These are phyloP conservation scores for Cardinalis cardinalis DNA, from an alignment of 2,113 vertebrate genomes.

Conservation along the genomic window DNA sequence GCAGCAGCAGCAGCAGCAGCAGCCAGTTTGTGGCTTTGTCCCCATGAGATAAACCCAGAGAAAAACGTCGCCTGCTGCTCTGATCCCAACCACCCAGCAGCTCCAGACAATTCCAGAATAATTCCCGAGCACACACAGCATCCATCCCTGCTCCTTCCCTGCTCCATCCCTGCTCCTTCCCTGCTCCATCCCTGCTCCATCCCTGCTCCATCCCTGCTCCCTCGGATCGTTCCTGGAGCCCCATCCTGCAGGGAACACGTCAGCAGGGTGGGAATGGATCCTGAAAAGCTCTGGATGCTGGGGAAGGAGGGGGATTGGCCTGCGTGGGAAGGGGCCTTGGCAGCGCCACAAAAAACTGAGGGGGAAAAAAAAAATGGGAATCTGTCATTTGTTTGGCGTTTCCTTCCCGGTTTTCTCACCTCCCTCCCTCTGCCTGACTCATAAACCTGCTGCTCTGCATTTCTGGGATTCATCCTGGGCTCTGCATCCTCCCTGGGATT, in stretches of 20 bases:
- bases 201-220: background rate
- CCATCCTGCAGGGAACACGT: background rate
- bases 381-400: background rate
- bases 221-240: background rate
- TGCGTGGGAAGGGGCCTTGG: background rate
- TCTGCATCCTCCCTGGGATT: background rate
- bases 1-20: background rate
- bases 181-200: rapidly evolving
- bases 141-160: rapidly evolving
- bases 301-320: background rate
- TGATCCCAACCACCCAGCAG: background rate
- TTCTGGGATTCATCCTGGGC: background rate
- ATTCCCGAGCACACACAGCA: background rate
- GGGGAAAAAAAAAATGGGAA: background rate
- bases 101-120: background rate
- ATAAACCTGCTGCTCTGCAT: slow-evolving; percentile 18
- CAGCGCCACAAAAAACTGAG: background rate
- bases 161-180: background rate
- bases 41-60: background rate
- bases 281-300: background rate
- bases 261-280: background rate
- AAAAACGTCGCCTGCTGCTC: slow-evolving; percentile 26
- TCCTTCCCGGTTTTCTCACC: slow-evolving; percentile 23
- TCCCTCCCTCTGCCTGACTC: slow-evolving; percentile 6
- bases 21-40: background rate